A percentile compares a stretch with the other conserved stretches of the same genome.
phyloP scores from a whole-genome alignment of 2,797 vertebrate species.

The Geotrypetes seraphini region DNA sequence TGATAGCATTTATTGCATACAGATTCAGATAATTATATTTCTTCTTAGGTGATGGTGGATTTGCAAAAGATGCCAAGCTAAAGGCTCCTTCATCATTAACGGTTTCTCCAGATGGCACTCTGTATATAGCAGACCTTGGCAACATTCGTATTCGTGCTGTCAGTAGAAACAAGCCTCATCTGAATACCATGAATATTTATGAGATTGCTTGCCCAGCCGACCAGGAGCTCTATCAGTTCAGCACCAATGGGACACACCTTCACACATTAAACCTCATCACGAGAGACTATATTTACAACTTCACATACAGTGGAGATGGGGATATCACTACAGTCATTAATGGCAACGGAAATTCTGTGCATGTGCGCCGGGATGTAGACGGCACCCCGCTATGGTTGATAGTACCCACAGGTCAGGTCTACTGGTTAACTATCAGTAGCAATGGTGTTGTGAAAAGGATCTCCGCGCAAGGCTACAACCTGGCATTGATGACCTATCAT shows the following conservation, averaged over 20 bases:
- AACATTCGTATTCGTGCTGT: constrained; percentile 85
- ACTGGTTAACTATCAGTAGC: constrained; percentile 89
- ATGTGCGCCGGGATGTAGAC: constrained; percentile 78
- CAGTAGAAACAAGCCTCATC: constrained; percentile 75
- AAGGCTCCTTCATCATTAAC: constrained; percentile 87
- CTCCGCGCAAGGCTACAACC: constrained; percentile 86
- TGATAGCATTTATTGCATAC: neutral
- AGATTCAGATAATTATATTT: constrained; percentile 14
- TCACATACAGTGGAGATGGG: constrained; percentile 76
- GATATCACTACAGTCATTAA: constrained; percentile 66
- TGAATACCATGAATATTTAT: constrained; percentile 61
- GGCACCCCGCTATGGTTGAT: constrained; percentile 87
- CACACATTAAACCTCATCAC: constrained; percentile 88
- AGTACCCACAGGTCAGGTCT: constrained; percentile 81
- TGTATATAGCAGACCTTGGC: constrained; percentile 85
- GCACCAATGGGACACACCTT: constrained; percentile 82
- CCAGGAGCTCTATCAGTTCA: constrained; percentile 91
- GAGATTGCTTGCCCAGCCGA: constrained; percentile 86
- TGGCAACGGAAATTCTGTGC: constrained; percentile 69
- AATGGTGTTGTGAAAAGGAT: constrained; percentile 87
- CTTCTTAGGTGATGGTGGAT: constrained; percentile 77
- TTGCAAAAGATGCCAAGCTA: constrained; percentile 84
- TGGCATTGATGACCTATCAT: constrained; percentile 87
- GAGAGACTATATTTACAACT: constrained; percentile 84
- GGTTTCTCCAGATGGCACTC: constrained; percentile 78